phyloP scores from a whole-genome alignment of 1,140 invertebrate genomes.

The Matsumurasca onukii region DNA sequence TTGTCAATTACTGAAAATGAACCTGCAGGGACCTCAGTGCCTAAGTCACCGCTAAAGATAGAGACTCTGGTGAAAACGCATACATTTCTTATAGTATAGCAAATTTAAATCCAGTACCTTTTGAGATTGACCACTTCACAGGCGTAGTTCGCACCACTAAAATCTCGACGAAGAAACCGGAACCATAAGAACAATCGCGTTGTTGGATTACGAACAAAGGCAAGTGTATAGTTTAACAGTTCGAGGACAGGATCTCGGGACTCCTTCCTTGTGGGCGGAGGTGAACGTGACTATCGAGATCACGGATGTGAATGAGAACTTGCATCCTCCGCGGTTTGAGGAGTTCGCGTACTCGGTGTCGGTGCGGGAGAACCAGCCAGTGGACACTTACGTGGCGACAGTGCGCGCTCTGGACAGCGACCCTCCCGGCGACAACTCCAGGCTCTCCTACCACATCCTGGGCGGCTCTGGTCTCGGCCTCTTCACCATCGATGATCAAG shows the following conservation, averaged over 20 bases:
- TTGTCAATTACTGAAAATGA: slow-evolving; percentile 83
- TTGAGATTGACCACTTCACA: slow-evolving; percentile 93
- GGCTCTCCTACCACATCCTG: slow-evolving; percentile 80
- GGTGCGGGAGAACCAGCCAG: slow-evolving; percentile 72
- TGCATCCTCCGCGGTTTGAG: slow-evolving; percentile 77
- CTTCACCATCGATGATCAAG: slow-evolving; percentile 87
- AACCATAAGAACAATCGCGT: slow-evolving; percentile 70
- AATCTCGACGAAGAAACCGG: slow-evolving; percentile 78
- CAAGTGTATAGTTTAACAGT: slow-evolving; percentile 86
- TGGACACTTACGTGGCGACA: slow-evolving; percentile 70
- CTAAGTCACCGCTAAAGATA: slow-evolving; percentile 80
- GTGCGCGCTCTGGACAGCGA: slow-evolving; percentile 79
- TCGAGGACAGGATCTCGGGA: slow-evolving; percentile 77
- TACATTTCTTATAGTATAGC: slow-evolving; percentile 92
- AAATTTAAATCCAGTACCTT: slow-evolving; percentile 85
- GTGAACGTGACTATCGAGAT: slow-evolving; percentile 80
- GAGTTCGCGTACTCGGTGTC: slow-evolving; percentile 72
- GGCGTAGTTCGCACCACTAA: slow-evolving; percentile 82
- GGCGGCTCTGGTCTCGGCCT: slow-evolving; percentile 87
- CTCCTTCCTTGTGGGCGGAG: slow-evolving; percentile 69
- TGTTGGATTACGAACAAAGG: slow-evolving; percentile 82
- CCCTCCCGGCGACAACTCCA: slow-evolving; percentile 69
- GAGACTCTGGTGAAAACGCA: slow-evolving; percentile 90
- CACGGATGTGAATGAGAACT: slow-evolving; percentile 90
- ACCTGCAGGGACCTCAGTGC: slow-evolving; percentile 78